These are phyloP conservation scores for Saxicola maurus DNA, from an alignment of 2,797 vertebrate genomes.

Conservation along the genomic window DNA sequence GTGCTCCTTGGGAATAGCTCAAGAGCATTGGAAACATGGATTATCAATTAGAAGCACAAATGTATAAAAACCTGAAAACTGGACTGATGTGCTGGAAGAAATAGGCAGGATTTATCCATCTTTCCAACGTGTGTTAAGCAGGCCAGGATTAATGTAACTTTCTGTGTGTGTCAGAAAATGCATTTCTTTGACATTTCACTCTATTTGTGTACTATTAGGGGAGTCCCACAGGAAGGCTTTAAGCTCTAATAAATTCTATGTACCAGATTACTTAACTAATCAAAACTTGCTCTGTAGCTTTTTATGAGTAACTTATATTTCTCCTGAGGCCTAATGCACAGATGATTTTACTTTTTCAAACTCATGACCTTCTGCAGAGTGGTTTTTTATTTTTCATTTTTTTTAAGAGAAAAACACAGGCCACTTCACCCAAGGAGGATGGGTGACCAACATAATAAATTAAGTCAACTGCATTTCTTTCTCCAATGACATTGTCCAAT, in stretches of 20 bases:
- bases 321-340: background rate
- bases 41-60: slow-evolving; percentile 8
- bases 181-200: background rate
- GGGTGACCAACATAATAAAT: background rate
- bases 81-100: background rate
- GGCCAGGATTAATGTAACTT: background rate
- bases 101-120: background rate
- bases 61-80: background rate
- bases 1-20: background rate
- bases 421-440: background rate
- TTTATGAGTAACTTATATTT: slow-evolving; percentile 44
- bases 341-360: slow-evolving; percentile 5
- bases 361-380: background rate
- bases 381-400: background rate
- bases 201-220: slow-evolving; percentile 8
- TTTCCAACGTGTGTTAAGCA: background rate
- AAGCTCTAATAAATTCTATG: slow-evolving; percentile 34
- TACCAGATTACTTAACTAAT: slow-evolving; percentile 47
- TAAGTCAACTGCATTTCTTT: background rate
- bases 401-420: background rate
- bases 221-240: slow-evolving; percentile 23
- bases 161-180: background rate
- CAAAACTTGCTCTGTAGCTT: slow-evolving; percentile 41
- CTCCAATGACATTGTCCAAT: background rate
- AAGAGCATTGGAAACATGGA: background rate